Conservation (phyloP, 2,113 vertebrate species). For the Centrocercus urophasianus region DNA sequence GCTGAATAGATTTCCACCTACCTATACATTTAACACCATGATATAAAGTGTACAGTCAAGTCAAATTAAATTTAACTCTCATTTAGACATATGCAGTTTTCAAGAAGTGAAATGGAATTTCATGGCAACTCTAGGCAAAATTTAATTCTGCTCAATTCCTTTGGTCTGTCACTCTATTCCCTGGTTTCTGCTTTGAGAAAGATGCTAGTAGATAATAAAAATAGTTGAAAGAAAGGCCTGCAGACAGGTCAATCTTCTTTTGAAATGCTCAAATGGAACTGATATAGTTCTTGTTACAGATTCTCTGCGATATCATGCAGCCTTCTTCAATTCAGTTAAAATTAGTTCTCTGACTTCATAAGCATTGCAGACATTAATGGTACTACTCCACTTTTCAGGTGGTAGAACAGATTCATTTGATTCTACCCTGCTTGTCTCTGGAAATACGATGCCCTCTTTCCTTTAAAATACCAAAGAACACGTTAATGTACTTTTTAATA, state of each 20-base stretch:
- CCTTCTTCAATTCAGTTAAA: neutral
- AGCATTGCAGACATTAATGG: neutral
- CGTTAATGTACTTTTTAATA: neutral
- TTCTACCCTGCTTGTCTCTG: neutral
- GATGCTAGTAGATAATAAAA: neutral
- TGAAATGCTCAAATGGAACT: neutral
- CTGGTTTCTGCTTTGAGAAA: conserved; percentile 1
- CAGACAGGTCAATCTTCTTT: neutral
- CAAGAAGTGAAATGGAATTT: neutral
- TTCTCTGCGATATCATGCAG: neutral
- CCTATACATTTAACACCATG: neutral
- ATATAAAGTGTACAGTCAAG: neutral
- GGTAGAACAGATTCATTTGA: neutral
- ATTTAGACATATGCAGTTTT: neutral
- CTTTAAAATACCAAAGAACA: neutral
- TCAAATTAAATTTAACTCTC: neutral
- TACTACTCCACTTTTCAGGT: neutral
- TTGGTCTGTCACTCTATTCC: neutral
- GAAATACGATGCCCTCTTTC: neutral
- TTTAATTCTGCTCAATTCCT: neutral
- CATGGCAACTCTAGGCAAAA: neutral
- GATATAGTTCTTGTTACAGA: neutral
- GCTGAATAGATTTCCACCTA: neutral
- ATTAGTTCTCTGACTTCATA: neutral
- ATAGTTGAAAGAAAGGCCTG: neutral